Conservation (phyloP, 1,140 invertebrate genomes). For the Chironomus striatipennis region DNA sequence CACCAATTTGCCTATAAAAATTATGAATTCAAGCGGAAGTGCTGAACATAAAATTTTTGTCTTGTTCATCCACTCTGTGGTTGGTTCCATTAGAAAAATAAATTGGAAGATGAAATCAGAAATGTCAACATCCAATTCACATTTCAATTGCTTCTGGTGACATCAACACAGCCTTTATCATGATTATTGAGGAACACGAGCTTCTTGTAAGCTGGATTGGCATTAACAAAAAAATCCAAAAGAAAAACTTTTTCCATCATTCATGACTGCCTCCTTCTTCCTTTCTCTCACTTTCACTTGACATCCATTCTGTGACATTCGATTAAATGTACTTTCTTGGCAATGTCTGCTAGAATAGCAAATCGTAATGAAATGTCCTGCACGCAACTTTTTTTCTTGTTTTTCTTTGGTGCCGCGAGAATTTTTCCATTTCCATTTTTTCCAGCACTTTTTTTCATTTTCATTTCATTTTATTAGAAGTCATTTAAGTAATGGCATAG, state of each 20-base stretch:
- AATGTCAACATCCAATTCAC: neutral
- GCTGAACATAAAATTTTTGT: neutral
- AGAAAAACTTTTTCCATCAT: conserved; percentile 9
- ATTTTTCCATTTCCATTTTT: too few relatives aligned
- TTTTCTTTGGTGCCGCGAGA: neutral
- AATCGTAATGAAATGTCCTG: too few relatives aligned
- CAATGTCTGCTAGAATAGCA: too few relatives aligned
- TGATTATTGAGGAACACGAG: neutral
- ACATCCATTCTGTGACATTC: too few relatives aligned
- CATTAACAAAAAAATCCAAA: neutral
- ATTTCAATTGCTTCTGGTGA: neutral
- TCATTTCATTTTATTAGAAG: conserved; percentile 8
- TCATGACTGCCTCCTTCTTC: neutral
- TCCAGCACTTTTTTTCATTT: too few relatives aligned
- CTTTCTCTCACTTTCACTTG: too few relatives aligned
- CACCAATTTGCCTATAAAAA: neutral
- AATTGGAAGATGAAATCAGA: neutral
- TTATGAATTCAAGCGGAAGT: too few relatives aligned
- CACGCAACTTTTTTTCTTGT: too few relatives aligned
- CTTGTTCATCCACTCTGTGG: neutral
- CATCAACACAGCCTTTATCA: neutral
- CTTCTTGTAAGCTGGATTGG: too few relatives aligned
- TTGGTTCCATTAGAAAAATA: neutral
- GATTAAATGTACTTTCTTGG: too few relatives aligned
- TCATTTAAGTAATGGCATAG: neutral